phyloP scores from a whole-genome alignment of 2,113 vertebrate genomes.

The Tichodroma muraria region DNA sequence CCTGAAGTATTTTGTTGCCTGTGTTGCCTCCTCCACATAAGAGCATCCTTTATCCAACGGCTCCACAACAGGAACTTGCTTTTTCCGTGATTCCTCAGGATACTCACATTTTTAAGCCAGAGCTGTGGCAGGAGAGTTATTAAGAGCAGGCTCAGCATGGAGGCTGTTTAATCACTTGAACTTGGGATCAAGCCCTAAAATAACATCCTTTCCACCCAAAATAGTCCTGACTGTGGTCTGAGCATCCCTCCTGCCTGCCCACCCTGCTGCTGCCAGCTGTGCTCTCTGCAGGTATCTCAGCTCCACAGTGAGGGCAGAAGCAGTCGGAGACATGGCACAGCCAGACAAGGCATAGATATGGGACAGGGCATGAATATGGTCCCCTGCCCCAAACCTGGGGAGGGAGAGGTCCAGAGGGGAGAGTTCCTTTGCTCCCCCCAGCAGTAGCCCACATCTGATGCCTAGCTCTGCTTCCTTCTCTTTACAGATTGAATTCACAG shows the following conservation, averaged over 20 bases:
- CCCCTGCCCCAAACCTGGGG: not conserved
- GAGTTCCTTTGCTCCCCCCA: not conserved
- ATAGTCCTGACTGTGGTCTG: not conserved
- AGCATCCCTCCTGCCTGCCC: not conserved
- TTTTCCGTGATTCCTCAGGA: not conserved
- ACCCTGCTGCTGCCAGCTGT: not conserved
- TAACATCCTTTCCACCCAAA: not conserved
- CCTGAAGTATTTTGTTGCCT: not conserved
- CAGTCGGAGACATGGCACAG: rapidly evolving
- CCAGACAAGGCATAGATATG: not conserved
- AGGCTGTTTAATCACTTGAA: not conserved
- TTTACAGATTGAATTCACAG: conserved; percentile 71
- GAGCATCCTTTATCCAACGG: not conserved
- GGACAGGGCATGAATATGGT: rapidly evolving
- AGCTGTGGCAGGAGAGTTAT: not conserved
- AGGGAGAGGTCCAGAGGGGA: not conserved
- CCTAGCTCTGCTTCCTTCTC: not conserved
- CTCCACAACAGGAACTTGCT: not conserved
- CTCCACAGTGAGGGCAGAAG: not conserved
- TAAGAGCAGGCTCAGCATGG: not conserved
- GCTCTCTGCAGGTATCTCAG: not conserved
- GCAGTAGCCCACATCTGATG: not conserved
- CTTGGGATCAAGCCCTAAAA: not conserved
- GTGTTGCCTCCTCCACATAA: not conserved
- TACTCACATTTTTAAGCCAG: not conserved